Evolutionary conservation across 2,113 vertebrate genomes (phyloP), one percentile per base, ranked within the genome.

Genomic region (Chaenocephalus aceratus): DNA sequence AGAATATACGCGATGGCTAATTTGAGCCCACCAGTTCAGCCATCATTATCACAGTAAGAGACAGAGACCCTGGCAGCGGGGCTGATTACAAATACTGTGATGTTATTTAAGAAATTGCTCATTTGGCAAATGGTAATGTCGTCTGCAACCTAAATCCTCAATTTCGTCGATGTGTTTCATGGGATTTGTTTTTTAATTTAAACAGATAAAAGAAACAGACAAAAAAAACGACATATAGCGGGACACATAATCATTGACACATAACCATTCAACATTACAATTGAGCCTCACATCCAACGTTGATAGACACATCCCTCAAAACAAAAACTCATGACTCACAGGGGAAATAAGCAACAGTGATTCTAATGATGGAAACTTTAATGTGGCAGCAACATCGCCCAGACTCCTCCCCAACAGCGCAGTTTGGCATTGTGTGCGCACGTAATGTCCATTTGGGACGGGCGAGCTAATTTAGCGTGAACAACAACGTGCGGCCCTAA

Each of bases 141-240:
- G 77, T 82, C 87, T 92, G 83, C 88, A 71, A 89, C 74, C 80
- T 87, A 85, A 87, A 88, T 86, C 63, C 84, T 88, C 78, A 91
- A 91, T 89, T 92, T 79, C 88, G 53, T 77, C 75, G 63, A 91
- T 90, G 88, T 63, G 58, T 83, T 89, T 77, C 90, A 80, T 59
- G 91, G 91, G 91, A 93, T 91, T 93, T 86, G 87, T 84, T 93
- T 92, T 89, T 92, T 93, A 93, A 93, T 90, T 93, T 90, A 87
- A 89, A 91, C 83, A 85, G 83, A 89, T 81, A 80, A 86, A 90
- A 88, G 77, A 77, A 73, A 83, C 36, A 41, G 36, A 83, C 45
- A 62, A 72, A 72, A 49, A 71, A 80, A 30, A 64, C 80, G 77
- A 81, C 85, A 88, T 83, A 89, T 79, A 78, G 85, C 65, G 88